Evolutionary conservation across 1,140 invertebrate species (phyloP).

Genomic region (Neocloeon triangulifer): DNA sequence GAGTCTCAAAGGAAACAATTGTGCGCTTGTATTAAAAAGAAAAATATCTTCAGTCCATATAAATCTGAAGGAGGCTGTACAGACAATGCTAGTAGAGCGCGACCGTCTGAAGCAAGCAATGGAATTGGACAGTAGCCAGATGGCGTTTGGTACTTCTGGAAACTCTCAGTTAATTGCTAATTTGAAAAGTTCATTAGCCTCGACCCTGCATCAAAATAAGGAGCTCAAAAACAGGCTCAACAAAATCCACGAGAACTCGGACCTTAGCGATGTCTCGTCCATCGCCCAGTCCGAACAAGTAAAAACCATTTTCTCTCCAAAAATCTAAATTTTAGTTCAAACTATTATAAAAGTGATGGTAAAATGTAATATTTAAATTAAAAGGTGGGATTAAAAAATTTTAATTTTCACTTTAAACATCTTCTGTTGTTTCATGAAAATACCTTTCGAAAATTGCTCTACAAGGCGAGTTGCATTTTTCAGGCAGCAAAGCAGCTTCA

Average conservation of each 20-base stretch:
- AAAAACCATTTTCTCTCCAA: constrained; percentile 9
- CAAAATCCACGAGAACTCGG: constrained; percentile 38
- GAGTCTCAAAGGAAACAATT: too few species aligned
- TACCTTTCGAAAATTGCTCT: too few species aligned
- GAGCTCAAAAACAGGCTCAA: constrained; percentile 38
- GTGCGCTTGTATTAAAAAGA: neutral
- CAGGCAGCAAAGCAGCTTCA: too few species aligned
- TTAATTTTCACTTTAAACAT: too few species aligned
- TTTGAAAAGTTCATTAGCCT: constrained; percentile 30
- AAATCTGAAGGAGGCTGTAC: constrained; percentile 23
- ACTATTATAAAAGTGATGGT: too few species aligned
- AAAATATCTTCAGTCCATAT: constrained; percentile 23
- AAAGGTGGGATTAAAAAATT: too few species aligned
- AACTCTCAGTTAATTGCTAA: constrained; percentile 22
- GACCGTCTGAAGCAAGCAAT: constrained; percentile 30
- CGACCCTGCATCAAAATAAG: constrained; percentile 47
- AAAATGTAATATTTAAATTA: too few species aligned
- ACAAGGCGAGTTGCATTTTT: too few species aligned
- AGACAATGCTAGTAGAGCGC: constrained; percentile 31
- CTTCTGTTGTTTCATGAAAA: too few species aligned
- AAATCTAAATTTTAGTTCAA: too few species aligned
- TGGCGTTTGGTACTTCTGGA: constrained; percentile 11
- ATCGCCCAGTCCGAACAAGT: constrained; percentile 24
- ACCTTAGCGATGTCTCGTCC: constrained; percentile 23
- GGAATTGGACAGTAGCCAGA: constrained; percentile 19